A percentile compares a stretch with the other conserved stretches of the same genome.
These are phyloP conservation scores for Cephalopholis sonnerati DNA, from an alignment of 2,113 vertebrate genomes.

Conservation along the genomic window DNA sequence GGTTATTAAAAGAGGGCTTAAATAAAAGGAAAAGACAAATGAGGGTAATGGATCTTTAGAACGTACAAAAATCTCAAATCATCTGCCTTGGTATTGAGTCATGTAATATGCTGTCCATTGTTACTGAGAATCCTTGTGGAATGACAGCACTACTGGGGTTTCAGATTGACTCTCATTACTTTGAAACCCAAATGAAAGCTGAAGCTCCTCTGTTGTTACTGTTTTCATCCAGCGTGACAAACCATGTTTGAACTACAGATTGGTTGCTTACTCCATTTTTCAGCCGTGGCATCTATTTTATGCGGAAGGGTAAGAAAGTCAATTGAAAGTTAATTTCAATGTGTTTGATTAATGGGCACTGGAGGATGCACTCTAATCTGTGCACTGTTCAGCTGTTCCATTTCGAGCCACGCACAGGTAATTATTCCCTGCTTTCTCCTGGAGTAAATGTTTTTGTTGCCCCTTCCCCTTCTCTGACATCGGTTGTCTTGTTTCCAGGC, in stretches of 20 bases:
- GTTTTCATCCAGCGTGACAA: constrained; percentile 36
- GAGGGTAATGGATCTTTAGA: constrained; percentile 18
- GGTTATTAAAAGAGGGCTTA: neutral
- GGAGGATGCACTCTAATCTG: constrained; percentile 81
- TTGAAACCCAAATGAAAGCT: constrained; percentile 47
- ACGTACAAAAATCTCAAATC: constrained; percentile 5
- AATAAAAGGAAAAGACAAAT: constrained; percentile 14
- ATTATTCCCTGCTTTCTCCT: constrained; percentile 77
- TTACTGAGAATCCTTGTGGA: constrained; percentile 38
- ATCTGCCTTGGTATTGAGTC: constrained; percentile 13
- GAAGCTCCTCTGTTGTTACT: constrained; percentile 30
- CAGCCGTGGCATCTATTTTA: constrained; percentile 71
- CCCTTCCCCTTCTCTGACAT: constrained; percentile 50
- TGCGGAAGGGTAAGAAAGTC: constrained; percentile 80
- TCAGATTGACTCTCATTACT: constrained; percentile 33
- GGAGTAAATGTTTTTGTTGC: constrained; percentile 74
- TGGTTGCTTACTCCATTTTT: constrained; percentile 70
- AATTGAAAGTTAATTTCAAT: constrained; percentile 86
- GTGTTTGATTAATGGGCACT: constrained; percentile 85
- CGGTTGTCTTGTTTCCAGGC: constrained; percentile 67
- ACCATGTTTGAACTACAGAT: constrained; percentile 73
- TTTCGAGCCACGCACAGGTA: constrained; percentile 71
- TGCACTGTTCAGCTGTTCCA: constrained; percentile 74
- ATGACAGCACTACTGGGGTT: constrained; percentile 22
- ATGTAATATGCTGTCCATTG: constrained; percentile 27